phyloP scores from a whole-genome alignment of 2,113 vertebrate species.

The Aphyosemion australe region DNA sequence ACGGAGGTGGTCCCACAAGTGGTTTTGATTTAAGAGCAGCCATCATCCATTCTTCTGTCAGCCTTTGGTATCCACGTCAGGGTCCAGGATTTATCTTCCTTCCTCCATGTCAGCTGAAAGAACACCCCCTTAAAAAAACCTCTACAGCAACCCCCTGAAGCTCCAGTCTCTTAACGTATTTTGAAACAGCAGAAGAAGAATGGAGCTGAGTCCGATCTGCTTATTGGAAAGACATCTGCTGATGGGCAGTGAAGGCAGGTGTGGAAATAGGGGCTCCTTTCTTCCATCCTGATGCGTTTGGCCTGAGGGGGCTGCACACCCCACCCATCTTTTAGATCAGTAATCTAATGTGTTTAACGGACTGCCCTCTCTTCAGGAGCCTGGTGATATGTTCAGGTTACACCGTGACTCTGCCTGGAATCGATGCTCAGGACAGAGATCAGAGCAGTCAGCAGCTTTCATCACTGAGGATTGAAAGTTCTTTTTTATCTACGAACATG shows the following conservation, averaged over 20 bases:
- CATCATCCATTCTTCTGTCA: slow-evolving; percentile 47
- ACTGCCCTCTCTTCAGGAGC: slow-evolving; percentile 21
- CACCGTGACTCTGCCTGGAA: background rate
- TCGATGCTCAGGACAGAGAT: slow-evolving; percentile 30
- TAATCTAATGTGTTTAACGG: slow-evolving; percentile 44
- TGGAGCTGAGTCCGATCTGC: background rate
- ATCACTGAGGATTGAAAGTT: no score
- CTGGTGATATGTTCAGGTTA: no score
- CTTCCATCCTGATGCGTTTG: slow-evolving; percentile 29
- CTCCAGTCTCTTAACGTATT: slow-evolving; percentile 37
- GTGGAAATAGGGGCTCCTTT: slow-evolving; percentile 36
- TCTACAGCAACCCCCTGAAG: background rate
- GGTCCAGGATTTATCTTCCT: slow-evolving; percentile 43
- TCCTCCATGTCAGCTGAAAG: slow-evolving; percentile 23
- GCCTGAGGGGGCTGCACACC: slow-evolving; percentile 4
- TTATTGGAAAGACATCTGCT: slow-evolving; percentile 52
- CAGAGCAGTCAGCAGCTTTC: slow-evolving; percentile 29
- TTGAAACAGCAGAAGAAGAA: slow-evolving; percentile 22
- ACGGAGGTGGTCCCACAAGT: background rate
- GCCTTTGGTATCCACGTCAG: slow-evolving; percentile 51
- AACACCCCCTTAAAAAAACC: slow-evolving; percentile 2
- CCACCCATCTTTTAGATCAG: background rate
- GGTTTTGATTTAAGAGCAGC: slow-evolving; percentile 43
- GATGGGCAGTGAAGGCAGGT: slow-evolving; percentile 35
- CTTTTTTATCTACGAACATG: background rate